Evolutionary conservation across 2,888 invertebrate genomes (phyloP), one percentile per base, ranked within the genome.

Genomic region (Noctua fimbriata): DNA sequence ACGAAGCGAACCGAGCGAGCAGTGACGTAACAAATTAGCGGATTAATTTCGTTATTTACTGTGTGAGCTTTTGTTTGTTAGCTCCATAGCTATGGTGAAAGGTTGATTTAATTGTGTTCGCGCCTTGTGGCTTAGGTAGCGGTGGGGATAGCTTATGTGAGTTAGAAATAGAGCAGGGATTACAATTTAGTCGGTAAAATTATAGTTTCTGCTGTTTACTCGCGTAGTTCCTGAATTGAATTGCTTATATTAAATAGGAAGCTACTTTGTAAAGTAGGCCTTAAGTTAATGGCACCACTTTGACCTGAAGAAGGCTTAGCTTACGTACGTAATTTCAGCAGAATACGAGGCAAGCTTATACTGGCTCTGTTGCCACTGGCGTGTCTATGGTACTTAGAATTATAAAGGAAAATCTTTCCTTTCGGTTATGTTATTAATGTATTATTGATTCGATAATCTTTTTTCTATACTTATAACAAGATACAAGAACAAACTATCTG

Each of bases 11-110:
- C 52, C 44, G 69, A 79, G 76, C 73, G 80, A 84, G 66, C 73
- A 69, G 78, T 87, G 90, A 88, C 89, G 90, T 88, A 87, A 89
- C 90, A 88, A 89, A 89, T 88, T 88, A 89, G 82, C 87, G 84
- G 84, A 90, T 90, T 90, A 85, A 85, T 89, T 90, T 90, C 28
- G 82, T 90, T 90, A 90, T 89, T 84, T 89, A 89, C 82, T 87
- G 80, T 80, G 70, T 76, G 81, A 81, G 78, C 79, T 79, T 87
- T 85, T 82, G 77, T 80, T 81, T 63, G 36, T 32, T 28, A 63
- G 66, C 63, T 60, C 65, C 36, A 65, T 65, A 65, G 83, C 77
- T 28, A 65, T 63, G 70, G 69, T 32, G 80, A 87, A 58, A 75
- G 83, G 78, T 77, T 88, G 79, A 81, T 86, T 83, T 82, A 84